Conservation (phyloP, 2,888 invertebrate genomes). For the Thumatha senex region DNA sequence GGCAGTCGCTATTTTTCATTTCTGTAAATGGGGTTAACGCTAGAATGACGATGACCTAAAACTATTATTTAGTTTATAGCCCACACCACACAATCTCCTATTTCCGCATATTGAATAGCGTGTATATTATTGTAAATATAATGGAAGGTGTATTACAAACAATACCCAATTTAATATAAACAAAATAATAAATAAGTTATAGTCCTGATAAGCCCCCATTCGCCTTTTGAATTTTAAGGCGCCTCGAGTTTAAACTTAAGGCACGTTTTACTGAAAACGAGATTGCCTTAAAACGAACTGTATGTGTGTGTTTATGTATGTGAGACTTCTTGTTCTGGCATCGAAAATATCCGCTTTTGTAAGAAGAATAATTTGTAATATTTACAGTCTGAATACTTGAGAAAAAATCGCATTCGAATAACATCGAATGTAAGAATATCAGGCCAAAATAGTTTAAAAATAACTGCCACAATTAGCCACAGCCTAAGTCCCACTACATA, state of each 20-base stretch:
- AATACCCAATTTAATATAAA: conserved; percentile 18
- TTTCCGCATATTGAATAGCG: conserved; percentile 3
- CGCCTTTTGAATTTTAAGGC: neutral
- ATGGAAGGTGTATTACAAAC: conserved; percentile 8
- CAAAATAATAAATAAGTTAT: conserved; percentile 11
- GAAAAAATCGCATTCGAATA: no score
- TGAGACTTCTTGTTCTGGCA: neutral
- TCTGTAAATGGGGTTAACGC: no score
- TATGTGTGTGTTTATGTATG: no score
- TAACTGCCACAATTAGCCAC: no score
- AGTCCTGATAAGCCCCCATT: conserved; percentile 1
- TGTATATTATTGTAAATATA: conserved; percentile 6
- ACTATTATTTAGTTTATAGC: no score
- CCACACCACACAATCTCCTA: neutral
- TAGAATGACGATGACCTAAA: no score
- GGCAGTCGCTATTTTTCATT: no score
- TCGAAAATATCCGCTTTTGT: neutral
- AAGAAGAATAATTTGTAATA: neutral
- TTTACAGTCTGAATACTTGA: no score
- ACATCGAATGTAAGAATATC: no score
- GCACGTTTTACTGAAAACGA: neutral
- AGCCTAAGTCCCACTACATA: no score
- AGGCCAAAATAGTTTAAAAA: no score
- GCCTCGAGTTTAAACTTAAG: neutral
- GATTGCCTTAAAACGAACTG: neutral